These are phyloP conservation scores for Oedothorax gibbosus DNA, from an alignment of 1,140 invertebrate genomes.

Conservation along the genomic window DNA sequence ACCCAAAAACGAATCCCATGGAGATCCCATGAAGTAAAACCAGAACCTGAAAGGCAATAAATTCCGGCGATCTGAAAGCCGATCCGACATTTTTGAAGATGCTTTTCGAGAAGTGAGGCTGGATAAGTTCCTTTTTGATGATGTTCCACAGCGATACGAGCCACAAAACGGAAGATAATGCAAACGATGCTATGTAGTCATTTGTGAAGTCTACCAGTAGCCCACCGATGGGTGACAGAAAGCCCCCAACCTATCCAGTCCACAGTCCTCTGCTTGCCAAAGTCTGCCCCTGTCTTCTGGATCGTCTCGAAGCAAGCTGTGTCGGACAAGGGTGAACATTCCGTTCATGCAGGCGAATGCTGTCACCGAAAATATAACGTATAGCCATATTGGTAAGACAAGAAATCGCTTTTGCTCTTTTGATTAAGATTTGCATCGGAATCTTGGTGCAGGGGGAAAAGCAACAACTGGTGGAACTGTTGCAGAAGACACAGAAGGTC, in stretches of 20 bases:
- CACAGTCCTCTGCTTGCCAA: constrained; percentile 35
- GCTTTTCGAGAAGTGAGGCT: constrained; percentile 38
- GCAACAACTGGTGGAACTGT: no score
- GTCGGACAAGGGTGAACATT: constrained; percentile 32
- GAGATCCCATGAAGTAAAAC: constrained; percentile 17
- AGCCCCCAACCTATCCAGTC: constrained; percentile 1
- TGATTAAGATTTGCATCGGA: neutral
- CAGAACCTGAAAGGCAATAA: neutral
- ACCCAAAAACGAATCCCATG: neutral
- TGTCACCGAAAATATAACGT: neutral
- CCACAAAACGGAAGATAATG: neutral
- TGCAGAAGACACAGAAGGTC: neutral
- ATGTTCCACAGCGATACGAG: constrained; percentile 1
- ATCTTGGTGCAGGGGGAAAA: neutral
- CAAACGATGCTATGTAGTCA: neutral
- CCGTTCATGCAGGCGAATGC: neutral
- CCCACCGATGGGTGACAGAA: neutral
- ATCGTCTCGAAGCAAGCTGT: constrained; percentile 36
- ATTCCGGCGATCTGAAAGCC: constrained; percentile 72
- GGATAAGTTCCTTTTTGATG: neutral
- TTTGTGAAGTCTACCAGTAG: constrained; percentile 5
- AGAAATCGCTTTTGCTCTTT: neutral
- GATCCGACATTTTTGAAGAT: constrained; percentile 71
- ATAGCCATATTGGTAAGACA: constrained; percentile 35
- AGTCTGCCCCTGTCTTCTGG: constrained; percentile 3